These are phyloP conservation scores for Champsocephalus gunnari DNA, from an alignment of 2,797 vertebrate genomes.

Conservation along the genomic window DNA sequence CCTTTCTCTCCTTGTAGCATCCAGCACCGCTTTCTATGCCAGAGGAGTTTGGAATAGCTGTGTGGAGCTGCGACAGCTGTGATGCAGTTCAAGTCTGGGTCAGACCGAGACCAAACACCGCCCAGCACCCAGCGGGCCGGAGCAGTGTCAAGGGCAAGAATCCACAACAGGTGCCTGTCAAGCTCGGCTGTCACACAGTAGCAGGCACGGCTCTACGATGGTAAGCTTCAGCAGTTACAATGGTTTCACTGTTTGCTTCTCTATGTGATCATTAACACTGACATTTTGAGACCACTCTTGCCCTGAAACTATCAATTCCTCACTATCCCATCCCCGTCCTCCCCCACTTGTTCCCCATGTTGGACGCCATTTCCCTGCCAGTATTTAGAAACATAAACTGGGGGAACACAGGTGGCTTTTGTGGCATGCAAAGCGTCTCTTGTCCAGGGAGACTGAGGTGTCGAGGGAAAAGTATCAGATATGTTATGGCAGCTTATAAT, in stretches of 20 bases:
- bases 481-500: slow-evolving; percentile 58
- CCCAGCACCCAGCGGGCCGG: slow-evolving; percentile 44
- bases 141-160: slow-evolving; percentile 72
- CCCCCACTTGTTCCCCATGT: slow-evolving; percentile 1
- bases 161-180: slow-evolving; percentile 73
- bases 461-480: slow-evolving; percentile 49
- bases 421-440: slow-evolving; percentile 46
- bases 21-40: slow-evolving; percentile 37
- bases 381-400: slow-evolving; percentile 42
- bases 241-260: slow-evolving; percentile 46
- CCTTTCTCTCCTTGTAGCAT: slow-evolving; percentile 7
- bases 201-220: slow-evolving; percentile 38
- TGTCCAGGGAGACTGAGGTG: slow-evolving; percentile 52
- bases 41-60: slow-evolving; percentile 58
- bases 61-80: slow-evolving; percentile 75
- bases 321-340: slow-evolving; percentile 20
- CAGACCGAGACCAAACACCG: slow-evolving; percentile 66
- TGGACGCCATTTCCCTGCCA: slow-evolving; percentile 37
- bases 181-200: slow-evolving; percentile 53
- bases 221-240: slow-evolving; percentile 42
- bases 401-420: slow-evolving; percentile 56
- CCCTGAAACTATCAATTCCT: slow-evolving; percentile 39
- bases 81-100: slow-evolving; percentile 79
- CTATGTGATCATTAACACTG: slow-evolving; percentile 56
- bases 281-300: slow-evolving; percentile 30